Percentiles rank a stretch among this genome's conserved stretches.
Conservation (phyloP, 2,888 invertebrate species). For the Biston stratarius region DNA sequence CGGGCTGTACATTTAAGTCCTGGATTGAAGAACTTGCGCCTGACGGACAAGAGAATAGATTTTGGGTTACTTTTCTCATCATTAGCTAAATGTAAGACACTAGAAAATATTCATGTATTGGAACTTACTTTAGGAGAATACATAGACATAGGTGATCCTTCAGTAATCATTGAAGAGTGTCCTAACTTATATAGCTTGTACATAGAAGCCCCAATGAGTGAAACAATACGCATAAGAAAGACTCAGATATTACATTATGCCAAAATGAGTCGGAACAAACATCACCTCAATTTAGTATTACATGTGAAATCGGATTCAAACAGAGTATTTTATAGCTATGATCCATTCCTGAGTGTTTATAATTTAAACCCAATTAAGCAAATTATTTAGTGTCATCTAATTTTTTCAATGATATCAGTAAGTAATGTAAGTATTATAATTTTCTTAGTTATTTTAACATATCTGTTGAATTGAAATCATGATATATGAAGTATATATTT, state of each 20-base stretch:
- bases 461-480: neutral
- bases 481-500: neutral
- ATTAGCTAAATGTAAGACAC: slow-evolving; percentile 62
- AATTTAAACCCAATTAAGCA: slow-evolving; percentile 65
- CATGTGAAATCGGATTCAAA: slow-evolving; percentile 38
- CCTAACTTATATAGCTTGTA: slow-evolving; percentile 64
- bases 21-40: slow-evolving; percentile 67
- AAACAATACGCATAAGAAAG: slow-evolving; percentile 48
- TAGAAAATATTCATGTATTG: slow-evolving; percentile 70
- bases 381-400: slow-evolving; percentile 17
- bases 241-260: slow-evolving; percentile 55
- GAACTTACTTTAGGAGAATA: slow-evolving; percentile 53
- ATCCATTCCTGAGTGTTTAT: slow-evolving; percentile 67
- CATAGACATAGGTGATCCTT: slow-evolving; percentile 58
- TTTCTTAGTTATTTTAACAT: neutral
- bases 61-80: slow-evolving; percentile 61
- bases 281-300: slow-evolving; percentile 56
- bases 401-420: neutral
- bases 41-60: slow-evolving; percentile 65
- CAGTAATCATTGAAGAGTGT: slow-evolving; percentile 62
- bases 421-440: neutral
- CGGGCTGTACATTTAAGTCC: slow-evolving; percentile 58
- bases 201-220: slow-evolving; percentile 57
- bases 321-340: slow-evolving; percentile 52
- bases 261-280: slow-evolving; percentile 53